A percentile compares a stretch with the other conserved stretches of the same genome.
Evolutionary conservation across 2,888 invertebrate species (phyloP).

Genomic region (Diarsia rubi): DNA sequence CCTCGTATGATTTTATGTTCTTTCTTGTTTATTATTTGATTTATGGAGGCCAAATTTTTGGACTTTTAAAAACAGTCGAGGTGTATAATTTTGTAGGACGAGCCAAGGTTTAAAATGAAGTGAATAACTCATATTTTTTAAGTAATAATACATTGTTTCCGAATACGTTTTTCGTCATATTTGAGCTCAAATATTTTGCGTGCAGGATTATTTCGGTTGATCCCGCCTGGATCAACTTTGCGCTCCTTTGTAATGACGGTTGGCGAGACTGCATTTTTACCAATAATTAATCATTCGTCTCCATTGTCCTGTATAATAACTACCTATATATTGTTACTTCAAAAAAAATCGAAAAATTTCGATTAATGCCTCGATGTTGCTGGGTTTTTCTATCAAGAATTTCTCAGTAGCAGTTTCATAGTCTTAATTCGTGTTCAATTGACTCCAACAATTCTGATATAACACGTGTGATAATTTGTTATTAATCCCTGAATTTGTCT

Average conservation of each 20-base stretch:
- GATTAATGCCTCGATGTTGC: neutral
- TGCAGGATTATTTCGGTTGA: constrained; percentile 8
- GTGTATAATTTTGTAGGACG: constrained; percentile 33
- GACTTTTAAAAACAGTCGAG: constrained; percentile 13
- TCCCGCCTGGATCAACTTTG: neutral
- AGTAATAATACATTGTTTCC: constrained; percentile 39
- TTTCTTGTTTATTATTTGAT: constrained; percentile 58
- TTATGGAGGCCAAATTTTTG: constrained; percentile 33
- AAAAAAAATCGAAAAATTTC: neutral
- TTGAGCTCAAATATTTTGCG: constrained; percentile 11
- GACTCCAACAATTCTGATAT: neutral
- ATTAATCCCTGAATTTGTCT: neutral
- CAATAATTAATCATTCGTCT: neutral
- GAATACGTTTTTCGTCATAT: constrained; percentile 7
- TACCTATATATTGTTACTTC: too few species aligned
- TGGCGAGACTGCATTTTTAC: constrained; percentile 2
- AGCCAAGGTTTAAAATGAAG: neutral
- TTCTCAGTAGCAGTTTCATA: neutral
- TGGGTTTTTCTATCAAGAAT: neutral
- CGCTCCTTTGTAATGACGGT: neutral
- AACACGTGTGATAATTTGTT: neutral
- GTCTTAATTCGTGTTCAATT: neutral
- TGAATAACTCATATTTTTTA: constrained; percentile 15
- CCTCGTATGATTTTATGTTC: constrained; percentile 55
- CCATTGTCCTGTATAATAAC: constrained; percentile 1